phyloP scores from a whole-genome alignment of 2,888 invertebrate genomes.

The Folsomia manolachei region DNA sequence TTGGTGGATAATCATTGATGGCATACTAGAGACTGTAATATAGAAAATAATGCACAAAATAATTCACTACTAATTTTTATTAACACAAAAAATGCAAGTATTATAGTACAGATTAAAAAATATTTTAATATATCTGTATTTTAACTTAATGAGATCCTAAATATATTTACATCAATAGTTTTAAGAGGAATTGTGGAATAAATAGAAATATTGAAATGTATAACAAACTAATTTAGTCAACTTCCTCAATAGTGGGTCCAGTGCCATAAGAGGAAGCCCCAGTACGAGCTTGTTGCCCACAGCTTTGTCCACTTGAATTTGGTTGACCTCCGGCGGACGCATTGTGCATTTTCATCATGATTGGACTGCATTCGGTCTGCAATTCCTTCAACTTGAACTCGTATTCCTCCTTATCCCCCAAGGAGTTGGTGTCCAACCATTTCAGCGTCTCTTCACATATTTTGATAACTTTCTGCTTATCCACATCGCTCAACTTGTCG shows the following conservation, averaged over 20 bases:
- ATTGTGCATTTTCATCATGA: slow-evolving; percentile 76
- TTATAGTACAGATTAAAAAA: too few species aligned
- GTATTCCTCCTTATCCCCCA: slow-evolving; percentile 67
- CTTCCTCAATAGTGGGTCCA: slow-evolving; percentile 62
- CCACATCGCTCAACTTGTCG: slow-evolving; percentile 65
- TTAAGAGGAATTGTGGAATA: too few species aligned
- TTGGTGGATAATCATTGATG: too few species aligned
- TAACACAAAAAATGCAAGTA: too few species aligned
- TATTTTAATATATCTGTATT: too few species aligned
- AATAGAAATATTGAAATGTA: too few species aligned
- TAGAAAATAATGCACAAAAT: too few species aligned
- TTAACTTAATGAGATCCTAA: too few species aligned
- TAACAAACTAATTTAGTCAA: too few species aligned
- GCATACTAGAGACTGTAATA: too few species aligned
- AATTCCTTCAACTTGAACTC: slow-evolving; percentile 60
- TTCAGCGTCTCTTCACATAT: slow-evolving; percentile 66
- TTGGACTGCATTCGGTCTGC: slow-evolving; percentile 68
- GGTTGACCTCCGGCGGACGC: background rate
- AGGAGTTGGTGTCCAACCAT: slow-evolving; percentile 80
- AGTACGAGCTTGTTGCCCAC: slow-evolving; percentile 54
- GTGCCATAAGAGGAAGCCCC: background rate
- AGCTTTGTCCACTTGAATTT: slow-evolving; percentile 56
- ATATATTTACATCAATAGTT: too few species aligned
- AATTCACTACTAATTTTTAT: too few species aligned
- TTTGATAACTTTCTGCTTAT: slow-evolving; percentile 65